These are phyloP conservation scores for Ibycter americanus DNA, from an alignment of 2,797 vertebrate species.

Conservation along the genomic window DNA sequence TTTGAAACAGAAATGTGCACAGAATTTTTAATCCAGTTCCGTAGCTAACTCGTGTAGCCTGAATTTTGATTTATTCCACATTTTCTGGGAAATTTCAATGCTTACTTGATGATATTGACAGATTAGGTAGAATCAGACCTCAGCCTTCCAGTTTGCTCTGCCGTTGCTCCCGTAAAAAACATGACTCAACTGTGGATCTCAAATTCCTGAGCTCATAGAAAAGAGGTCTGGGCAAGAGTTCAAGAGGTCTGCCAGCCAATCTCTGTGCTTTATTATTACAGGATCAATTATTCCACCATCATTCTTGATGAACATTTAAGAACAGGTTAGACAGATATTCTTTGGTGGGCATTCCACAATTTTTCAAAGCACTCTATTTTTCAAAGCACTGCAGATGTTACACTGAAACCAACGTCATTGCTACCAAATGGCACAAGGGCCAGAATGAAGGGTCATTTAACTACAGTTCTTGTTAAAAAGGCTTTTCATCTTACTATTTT, in stretches of 20 bases:
- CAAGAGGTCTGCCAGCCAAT: slow-evolving; percentile 13
- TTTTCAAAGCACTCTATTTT: not conserved
- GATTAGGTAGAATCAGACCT: not conserved
- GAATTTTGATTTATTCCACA: not conserved
- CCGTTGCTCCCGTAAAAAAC: not conserved
- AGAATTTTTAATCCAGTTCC: not conserved
- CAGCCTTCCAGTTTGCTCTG: not conserved
- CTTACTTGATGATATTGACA: not conserved
- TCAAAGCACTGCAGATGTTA: not conserved
- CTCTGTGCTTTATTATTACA: not conserved
- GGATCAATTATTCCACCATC: slow-evolving; percentile 3
- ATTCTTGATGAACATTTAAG: not conserved
- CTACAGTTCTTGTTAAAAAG: not conserved
- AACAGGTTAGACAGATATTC: not conserved
- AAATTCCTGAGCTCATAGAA: not conserved
- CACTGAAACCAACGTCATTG: not conserved
- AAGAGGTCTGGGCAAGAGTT: slow-evolving; percentile 1
- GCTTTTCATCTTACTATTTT: slow-evolving; percentile 31
- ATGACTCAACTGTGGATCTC: not conserved
- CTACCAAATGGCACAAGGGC: not conserved
- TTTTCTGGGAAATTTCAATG: not conserved
- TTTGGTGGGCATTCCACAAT: not conserved
- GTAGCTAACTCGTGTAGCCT: not conserved
- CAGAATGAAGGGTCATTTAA: not conserved
- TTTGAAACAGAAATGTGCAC: not conserved